A percentile compares a stretch with the other conserved stretches of the same genome.
Conservation (phyloP, 2,888 invertebrate species). For the Cryptocephalus moraei region DNA sequence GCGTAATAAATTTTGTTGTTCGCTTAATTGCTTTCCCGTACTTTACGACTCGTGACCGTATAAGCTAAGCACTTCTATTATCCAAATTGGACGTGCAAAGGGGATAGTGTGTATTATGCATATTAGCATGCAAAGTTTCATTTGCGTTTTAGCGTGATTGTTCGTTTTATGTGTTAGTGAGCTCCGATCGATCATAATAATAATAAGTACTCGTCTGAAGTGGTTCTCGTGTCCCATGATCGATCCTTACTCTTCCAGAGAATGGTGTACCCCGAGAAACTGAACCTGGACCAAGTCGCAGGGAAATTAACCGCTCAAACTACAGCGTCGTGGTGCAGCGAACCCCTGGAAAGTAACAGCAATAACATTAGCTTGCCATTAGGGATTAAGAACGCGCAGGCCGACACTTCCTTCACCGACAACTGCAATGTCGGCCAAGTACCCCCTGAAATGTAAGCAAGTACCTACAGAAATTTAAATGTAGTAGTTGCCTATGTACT, state of each 20-base stretch:
- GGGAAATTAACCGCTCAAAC: slow-evolving; percentile 21
- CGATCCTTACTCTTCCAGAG: slow-evolving; percentile 20
- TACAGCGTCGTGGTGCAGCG: slow-evolving; percentile 32
- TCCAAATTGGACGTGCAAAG: not conserved
- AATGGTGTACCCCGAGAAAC: slow-evolving; percentile 39
- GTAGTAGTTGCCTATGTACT: too few species aligned
- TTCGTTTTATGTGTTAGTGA: not conserved
- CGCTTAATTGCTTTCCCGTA: slow-evolving; percentile 9
- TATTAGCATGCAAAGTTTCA: not conserved
- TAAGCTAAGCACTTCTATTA: slow-evolving; percentile 1
- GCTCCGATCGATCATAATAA: not conserved
- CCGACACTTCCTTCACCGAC: slow-evolving; percentile 9
- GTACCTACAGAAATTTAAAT: too few species aligned
- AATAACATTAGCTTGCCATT: slow-evolving; percentile 16
- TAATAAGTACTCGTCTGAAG: not conserved
- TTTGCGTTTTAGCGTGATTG: not conserved
- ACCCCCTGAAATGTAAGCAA: slow-evolving; percentile 1
- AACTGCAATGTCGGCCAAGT: slow-evolving; percentile 6
- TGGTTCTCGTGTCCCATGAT: not conserved
- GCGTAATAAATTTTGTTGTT: slow-evolving; percentile 14
- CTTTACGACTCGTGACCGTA: not conserved
- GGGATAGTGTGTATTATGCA: not conserved
- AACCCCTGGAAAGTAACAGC: slow-evolving; percentile 25
- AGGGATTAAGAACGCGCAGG: slow-evolving; percentile 5
- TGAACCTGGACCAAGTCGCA: slow-evolving; percentile 30